Base-by-base conservation (phyloP, 2,113 vertebrate genomes). In the Gasterosteus aculeatus region DNA sequence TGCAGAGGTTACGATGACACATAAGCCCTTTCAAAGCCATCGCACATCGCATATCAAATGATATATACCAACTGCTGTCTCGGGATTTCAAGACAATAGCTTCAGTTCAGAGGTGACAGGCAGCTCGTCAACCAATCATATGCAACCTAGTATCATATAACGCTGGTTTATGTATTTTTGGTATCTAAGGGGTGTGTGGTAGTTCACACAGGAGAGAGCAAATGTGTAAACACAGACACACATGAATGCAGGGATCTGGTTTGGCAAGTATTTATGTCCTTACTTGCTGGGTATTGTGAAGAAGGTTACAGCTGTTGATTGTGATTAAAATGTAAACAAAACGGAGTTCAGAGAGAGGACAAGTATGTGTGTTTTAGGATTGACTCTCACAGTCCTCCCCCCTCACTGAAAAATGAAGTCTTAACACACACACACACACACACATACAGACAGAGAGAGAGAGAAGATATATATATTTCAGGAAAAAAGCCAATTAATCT, bases 281-380 rank as follows among this genome's bases (percentile, higher is more conserved):
- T 90, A 90, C 92, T 91, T 91, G 93, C 88, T 88, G 72, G 84
- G 87, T 88, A 94, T 91, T 92, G 92, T 92, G 85, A 88, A 78
- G 91, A 61, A 81, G 87, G 91, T 84, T 90, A 91, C 90, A 85
- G 89, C 89, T 91, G 90, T 92, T 94, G 92, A 94, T 93, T 93
- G 92, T 89, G 93, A 93, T 92, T 94, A 76, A 86, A 90, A 93
- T 92, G 93, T 92, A 94, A 94, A 94, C 91, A 94, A 87, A 92
- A 82, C 69, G 0, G 83, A 87, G 92, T 94, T 93, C 91, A 91
- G 80, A 72, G 75, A 87, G 64, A 92, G 91, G 91, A 80, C 85
- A 69, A 87, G 84, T 86, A 83, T 91, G 91, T 82, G 87, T 89
- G 90, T 90, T 77, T 83, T 68, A 85, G 78, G 75, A 76, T 69